Evolutionary conservation across 2,113 vertebrate species (phyloP).

Genomic region (Carlito syrichta): DNA sequence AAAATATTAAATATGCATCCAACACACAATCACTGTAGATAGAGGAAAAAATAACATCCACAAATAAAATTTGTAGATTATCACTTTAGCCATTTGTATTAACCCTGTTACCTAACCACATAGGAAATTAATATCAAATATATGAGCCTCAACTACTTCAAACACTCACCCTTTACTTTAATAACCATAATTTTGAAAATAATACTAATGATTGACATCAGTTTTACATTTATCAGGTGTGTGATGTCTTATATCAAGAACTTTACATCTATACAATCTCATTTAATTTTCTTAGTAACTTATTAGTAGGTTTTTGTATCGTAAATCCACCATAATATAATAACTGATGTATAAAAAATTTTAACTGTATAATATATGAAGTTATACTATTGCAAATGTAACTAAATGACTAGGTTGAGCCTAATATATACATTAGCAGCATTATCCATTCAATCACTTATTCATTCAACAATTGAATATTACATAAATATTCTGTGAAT

Average conservation of each 20-base stretch:
- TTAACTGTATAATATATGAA: not conserved
- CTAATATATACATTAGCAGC: not conserved
- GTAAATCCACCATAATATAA: not conserved
- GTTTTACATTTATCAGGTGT: not conserved
- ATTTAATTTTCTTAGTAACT: not conserved
- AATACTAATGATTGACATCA: not conserved
- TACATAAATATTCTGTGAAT: not conserved
- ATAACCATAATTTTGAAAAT: not conserved
- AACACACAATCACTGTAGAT: constrained; percentile 19
- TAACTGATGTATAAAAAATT: not conserved
- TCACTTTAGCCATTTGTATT: constrained; percentile 19
- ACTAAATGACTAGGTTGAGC: not conserved
- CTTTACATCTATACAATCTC: not conserved
- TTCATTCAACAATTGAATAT: not conserved
- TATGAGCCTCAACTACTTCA: not conserved
- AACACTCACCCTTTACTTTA: not conserved
- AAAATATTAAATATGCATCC: constrained; percentile 40
- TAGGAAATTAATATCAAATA: not conserved
- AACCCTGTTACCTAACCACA: not conserved
- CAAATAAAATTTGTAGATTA: constrained; percentile 29
- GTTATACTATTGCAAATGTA: not conserved
- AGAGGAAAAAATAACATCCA: constrained; percentile 7
- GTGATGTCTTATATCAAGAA: not conserved
- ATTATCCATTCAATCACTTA: too few relatives aligned
- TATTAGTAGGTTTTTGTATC: not conserved